Percentiles rank a stretch among this genome's conserved stretches.
Conservation (phyloP, 2,113 vertebrate genomes). For the Grammatotria lemairii region DNA sequence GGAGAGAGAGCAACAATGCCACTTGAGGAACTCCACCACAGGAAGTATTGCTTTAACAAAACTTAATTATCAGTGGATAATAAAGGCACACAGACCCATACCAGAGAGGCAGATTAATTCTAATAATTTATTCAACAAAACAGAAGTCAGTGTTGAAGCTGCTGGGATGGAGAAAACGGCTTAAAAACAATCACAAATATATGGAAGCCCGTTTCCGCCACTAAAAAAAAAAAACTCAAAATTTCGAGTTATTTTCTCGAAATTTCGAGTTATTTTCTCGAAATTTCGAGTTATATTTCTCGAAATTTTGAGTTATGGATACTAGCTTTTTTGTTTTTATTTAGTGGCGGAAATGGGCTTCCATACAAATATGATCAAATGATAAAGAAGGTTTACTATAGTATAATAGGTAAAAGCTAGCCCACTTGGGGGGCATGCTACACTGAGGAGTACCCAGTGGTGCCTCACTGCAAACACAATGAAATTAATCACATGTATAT, state of each 20-base stretch:
- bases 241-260: too few relatives aligned
- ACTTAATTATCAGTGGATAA: background rate
- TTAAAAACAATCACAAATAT: background rate
- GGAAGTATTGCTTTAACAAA: background rate
- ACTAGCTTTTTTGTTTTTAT: too few relatives aligned
- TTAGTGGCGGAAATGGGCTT: too few relatives aligned
- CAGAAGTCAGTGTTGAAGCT: background rate
- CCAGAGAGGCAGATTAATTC: background rate
- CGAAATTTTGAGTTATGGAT: too few relatives aligned
- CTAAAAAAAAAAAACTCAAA: too few relatives aligned
- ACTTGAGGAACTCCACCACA: background rate
- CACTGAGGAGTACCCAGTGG: background rate
- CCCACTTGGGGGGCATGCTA: background rate
- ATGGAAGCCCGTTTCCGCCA: too few relatives aligned
- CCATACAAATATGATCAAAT: background rate
- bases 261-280: too few relatives aligned
- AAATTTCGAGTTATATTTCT: too few relatives aligned
- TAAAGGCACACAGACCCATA: background rate
- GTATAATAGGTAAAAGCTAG: background rate
- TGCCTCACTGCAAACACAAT: background rate
- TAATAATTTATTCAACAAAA: background rate
- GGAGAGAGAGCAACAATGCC: background rate
- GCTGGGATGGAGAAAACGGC: accelerated
- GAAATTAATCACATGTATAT: background rate
- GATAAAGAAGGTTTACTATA: background rate